Base-by-base conservation (phyloP, 2,797 vertebrate genomes). In the Pseudomugil tenellus region DNA sequence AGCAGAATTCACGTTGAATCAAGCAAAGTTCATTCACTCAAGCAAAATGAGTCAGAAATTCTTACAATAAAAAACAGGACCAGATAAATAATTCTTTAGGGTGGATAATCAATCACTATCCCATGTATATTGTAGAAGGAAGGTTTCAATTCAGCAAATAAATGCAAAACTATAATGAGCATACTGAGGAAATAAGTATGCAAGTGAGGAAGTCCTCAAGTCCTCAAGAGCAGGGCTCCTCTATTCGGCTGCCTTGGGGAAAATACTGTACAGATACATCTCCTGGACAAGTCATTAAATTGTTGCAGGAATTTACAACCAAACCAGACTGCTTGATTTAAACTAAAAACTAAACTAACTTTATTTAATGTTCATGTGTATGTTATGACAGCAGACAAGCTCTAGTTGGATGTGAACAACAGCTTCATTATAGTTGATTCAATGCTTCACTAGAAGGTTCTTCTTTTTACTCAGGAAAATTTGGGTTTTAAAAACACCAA, bases 41-140 rank as follows among this genome's bases (percentile, higher is more conserved):
- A 79, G 77, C 59, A 70, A 65, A 70, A 9, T 51, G n/a, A 65
- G 43, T 75, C 74, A 68, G 19, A 58, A 67, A 3, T 5, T 59
- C 29, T 79, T 79, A 53, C 77, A 66, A 64, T 58, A 31, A n/a
- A 46, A 84, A 67, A 28, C 79, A 77, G 77, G 75, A 90, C 80
- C 77, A 53, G 46, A 16, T 35, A 55, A 28, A 59, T 32, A 58
- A 52, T 29, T 69, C 58, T 64, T 23, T 53, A 39, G 43, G 41
- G 13, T 6, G 1, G 32, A 25, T 58, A 9, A 32, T 70, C 37
- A 26, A 25, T 32, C n/a, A n/a, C n/a, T n/a, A 43, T 46, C 12
- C 2, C 16, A 37, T 49, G 43, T 17, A 54, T 5, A 37, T 32
- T 5, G 5, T n/a, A 39, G 14, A 17, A 34, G 56, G n/a, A 8